phyloP scores from a whole-genome alignment of 1,140 invertebrate species.

The Eriocheir sinensis region DNA sequence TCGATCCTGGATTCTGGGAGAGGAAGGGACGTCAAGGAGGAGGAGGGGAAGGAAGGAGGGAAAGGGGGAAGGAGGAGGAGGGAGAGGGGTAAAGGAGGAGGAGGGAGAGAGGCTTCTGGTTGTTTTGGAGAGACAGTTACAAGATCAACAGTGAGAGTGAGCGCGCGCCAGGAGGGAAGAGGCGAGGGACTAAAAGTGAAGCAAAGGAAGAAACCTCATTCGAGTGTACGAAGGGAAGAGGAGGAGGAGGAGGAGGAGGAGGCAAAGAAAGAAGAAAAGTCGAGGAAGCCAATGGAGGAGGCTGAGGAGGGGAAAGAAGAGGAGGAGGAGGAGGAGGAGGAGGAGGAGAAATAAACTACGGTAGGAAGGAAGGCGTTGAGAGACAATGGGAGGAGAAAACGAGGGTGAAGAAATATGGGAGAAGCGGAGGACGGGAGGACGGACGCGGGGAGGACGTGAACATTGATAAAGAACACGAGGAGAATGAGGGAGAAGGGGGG shows the following conservation, averaged over 20 bases:
- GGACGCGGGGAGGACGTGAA: background rate
- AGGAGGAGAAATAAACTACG: conserved; percentile 17
- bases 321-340: background rate
- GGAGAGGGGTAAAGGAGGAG: background rate
- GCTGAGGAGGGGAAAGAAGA: background rate
- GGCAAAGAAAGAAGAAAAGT: conserved; percentile 1
- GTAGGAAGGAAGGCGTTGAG: conserved; percentile 53
- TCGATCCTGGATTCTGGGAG: conserved; percentile 65
- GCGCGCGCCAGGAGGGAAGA: background rate
- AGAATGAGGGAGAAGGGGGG: conserved; percentile 8
- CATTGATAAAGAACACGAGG: conserved; percentile 1
- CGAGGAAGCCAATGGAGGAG: conserved; percentile 28
- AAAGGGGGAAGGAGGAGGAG: background rate
- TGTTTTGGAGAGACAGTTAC: background rate
- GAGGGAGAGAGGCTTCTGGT: background rate
- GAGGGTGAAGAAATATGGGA: background rate
- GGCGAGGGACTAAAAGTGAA: background rate
- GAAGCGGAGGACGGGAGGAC: background rate
- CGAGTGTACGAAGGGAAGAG: background rate
- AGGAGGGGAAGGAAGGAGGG: background rate
- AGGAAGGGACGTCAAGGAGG: background rate
- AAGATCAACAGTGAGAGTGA: background rate
- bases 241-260: background rate
- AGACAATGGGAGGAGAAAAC: conserved; percentile 42
- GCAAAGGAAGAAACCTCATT: background rate